phyloP scores from a whole-genome alignment of 2,888 invertebrate species.

The Aphodius granarius region DNA sequence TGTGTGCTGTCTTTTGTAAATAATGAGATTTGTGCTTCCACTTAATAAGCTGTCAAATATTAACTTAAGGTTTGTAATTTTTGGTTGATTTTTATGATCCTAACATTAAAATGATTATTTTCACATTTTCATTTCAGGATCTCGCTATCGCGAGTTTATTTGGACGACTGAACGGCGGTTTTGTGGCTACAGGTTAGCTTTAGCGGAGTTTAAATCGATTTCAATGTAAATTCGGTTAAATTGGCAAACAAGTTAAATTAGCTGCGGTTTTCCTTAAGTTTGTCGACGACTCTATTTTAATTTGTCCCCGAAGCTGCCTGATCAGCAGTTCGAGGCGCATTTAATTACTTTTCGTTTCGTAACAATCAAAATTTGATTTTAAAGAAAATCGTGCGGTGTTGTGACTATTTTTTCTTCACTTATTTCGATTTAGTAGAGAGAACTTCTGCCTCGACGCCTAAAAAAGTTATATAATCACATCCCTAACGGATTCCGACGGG shows the following conservation, averaged over 20 bases:
- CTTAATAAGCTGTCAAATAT: not conserved
- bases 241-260: not conserved
- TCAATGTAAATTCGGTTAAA: not conserved
- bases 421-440: not conserved
- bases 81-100: too few species aligned
- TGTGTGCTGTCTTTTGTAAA: not conserved
- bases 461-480: not conserved
- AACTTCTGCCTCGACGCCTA: not conserved
- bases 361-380: not conserved
- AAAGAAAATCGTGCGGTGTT: not conserved
- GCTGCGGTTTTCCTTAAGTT: not conserved
- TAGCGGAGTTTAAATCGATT: not conserved
- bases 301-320: not conserved
- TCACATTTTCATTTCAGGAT: too few species aligned
- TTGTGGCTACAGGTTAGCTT: not conserved
- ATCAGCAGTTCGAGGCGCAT: not conserved
- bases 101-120: too few species aligned
- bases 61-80: too few species aligned
- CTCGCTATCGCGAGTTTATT: not conserved
- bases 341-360: not conserved
- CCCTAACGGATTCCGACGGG: not conserved
- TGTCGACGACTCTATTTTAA: not conserved
- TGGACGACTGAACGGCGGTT: not conserved
- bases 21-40: not conserved
- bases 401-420: not conserved